phyloP scores from a whole-genome alignment of 2,888 invertebrate species.

The Thecocarcelia acutangulata region DNA sequence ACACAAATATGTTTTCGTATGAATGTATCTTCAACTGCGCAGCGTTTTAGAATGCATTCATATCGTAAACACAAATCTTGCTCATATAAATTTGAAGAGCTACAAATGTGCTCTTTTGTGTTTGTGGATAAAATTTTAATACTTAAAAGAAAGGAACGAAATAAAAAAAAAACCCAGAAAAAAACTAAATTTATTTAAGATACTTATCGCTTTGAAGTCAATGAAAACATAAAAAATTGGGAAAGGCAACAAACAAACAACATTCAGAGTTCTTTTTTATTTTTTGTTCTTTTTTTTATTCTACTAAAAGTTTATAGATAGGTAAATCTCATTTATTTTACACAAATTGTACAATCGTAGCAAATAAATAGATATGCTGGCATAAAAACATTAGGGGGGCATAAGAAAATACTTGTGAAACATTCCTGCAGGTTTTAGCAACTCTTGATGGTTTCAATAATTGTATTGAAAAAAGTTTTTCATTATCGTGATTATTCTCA shows the following conservation, averaged over 20 bases:
- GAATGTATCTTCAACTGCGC: constrained; percentile 31
- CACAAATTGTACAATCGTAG: background rate
- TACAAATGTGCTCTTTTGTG: constrained; percentile 51
- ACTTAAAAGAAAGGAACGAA: constrained; percentile 27
- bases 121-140: constrained; percentile 48
- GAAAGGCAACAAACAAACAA: constrained; percentile 39
- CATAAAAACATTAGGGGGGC: no score
- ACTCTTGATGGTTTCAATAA: no score
- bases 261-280: no score
- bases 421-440: no score
- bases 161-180: constrained; percentile 9
- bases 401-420: no score
- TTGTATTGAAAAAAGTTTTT: no score
- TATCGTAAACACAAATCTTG: constrained; percentile 59
- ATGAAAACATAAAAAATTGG: constrained; percentile 27
- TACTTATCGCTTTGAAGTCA: constrained; percentile 58
- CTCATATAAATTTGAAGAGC: constrained; percentile 51
- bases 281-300: background rate
- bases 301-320: constrained; percentile 6
- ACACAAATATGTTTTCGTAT: constrained; percentile 35
- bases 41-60: constrained; percentile 51
- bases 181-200: constrained; percentile 53
- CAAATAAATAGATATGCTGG: no score
- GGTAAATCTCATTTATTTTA: constrained; percentile 23
- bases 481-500: no score